Evolutionary conservation across 1,140 invertebrate genomes (phyloP), one percentile per base, ranked within the genome.

Genomic region (Propsilocerus akamusi): DNA sequence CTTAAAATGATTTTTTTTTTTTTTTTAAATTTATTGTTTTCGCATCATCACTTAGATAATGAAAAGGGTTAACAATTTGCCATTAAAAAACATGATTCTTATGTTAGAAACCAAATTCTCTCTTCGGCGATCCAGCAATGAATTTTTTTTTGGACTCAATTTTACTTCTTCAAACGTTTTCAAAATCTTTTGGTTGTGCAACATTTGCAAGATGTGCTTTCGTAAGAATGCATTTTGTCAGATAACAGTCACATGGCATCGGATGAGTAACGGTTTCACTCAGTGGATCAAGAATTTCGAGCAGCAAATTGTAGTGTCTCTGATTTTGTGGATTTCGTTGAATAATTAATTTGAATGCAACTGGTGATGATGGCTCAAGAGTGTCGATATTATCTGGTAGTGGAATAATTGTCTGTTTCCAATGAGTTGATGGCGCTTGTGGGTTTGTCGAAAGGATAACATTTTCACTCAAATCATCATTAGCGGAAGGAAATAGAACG

Each of bases 361-460:
- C 69, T 5, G 82, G 77, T 54, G 78, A 72, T 1, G 68, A 68
- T 56, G 68, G 60, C 51, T 78, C 74, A 0, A 78, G 62, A 28
- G 60, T 53, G 53, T 68, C 63, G 26, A 60, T 54, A 47, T 71
- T 69, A 49, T 72, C 61, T 8, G 76, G 76, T 26, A 80, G 56
- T 3, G 78, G 68, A 63, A 99, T 94, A 7, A 95, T 78, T 2
- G 93, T 96, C 67, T 98, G 96, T 67, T 97, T 97, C 95, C 95
- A 98, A 69, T 98, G 94, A 7, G 94, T 98, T 47, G 73, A 71
- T 53, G 73, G 72, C 57, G 76, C 75, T 53, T 70, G 71, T 49
- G 82, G 92, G 58, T 79, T 81, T 54, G 86, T 89, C 50, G 77
- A 80, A 41, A 90, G 72, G 8, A 68, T 62, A n/a, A 85, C 68